A percentile compares a stretch with the other conserved stretches of the same genome.
phyloP scores from a whole-genome alignment of 2,113 vertebrate genomes.

The Silurus glanis region DNA sequence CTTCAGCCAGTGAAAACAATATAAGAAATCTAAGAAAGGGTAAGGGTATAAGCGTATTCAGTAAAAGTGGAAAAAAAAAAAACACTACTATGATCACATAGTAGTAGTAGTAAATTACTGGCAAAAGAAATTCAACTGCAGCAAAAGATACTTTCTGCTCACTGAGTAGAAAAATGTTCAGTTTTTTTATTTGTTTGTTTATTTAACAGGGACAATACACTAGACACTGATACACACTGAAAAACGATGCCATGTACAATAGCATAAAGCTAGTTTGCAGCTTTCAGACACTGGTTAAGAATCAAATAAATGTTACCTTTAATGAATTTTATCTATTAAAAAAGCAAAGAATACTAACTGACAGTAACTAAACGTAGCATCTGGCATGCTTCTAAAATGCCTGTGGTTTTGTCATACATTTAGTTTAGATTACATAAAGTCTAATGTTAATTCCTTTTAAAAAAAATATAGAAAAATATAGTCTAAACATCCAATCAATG shows the following conservation, averaged over 20 bases:
- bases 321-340: background rate
- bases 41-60: too few relatives aligned
- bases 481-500: background rate
- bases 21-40: too few relatives aligned
- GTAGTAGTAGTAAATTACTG: background rate
- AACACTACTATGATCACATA: background rate
- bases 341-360: background rate
- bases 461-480: background rate
- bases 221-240: too few relatives aligned
- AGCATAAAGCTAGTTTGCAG: too few relatives aligned
- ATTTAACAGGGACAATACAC: too few relatives aligned
- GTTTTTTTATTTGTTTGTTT: background rate
- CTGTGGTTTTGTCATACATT: background rate
- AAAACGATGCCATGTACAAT: too few relatives aligned
- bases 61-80: background rate
- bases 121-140: background rate
- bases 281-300: background rate
- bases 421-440: background rate
- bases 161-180: background rate
- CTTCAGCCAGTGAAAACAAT: background rate
- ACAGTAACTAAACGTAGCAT: background rate
- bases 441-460: background rate
- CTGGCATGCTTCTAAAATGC: background rate
- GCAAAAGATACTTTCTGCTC: background rate
- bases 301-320: background rate